phyloP scores from a whole-genome alignment of 2,797 vertebrate genomes.

The Rhinella marina region DNA sequence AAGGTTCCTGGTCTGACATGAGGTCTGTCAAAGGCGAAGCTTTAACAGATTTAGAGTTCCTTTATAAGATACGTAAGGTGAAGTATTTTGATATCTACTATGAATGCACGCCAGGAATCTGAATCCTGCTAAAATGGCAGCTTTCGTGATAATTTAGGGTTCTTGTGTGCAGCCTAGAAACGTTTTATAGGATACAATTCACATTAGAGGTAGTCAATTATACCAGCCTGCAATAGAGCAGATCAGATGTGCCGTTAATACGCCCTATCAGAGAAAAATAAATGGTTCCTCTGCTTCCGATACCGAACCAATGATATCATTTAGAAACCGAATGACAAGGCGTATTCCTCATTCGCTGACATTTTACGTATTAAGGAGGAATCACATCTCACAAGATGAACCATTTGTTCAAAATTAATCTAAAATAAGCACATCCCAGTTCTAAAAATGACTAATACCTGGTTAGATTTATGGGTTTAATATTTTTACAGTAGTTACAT shows the following conservation, averaged over 20 bases:
- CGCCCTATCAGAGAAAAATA: conserved; percentile 31
- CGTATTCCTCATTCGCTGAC: conserved; percentile 42
- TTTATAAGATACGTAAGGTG: background rate
- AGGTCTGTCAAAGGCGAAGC: too few relatives aligned
- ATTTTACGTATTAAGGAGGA: conserved; percentile 30
- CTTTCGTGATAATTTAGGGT: conserved; percentile 1
- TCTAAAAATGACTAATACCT: conserved; percentile 45
- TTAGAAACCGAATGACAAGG: conserved; percentile 43
- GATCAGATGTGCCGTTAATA: conserved; percentile 27
- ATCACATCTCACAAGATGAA: conserved; percentile 17
- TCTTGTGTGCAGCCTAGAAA: background rate
- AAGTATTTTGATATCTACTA: background rate
- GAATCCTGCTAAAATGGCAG: background rate
- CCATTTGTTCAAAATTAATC: conserved; percentile 45
- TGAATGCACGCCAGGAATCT: background rate
- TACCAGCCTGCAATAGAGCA: conserved; percentile 13
- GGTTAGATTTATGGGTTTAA: conserved; percentile 47
- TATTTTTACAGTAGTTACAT: conserved; percentile 24
- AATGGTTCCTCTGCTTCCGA: conserved; percentile 12
- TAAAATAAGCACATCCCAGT: conserved; percentile 44
- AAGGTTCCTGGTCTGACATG: too few relatives aligned
- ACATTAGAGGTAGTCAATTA: conserved; percentile 21
- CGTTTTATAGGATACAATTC: conserved; percentile 1
- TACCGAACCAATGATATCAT: conserved; percentile 35
- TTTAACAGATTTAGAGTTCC: too few relatives aligned